Evolutionary conservation across 2,113 vertebrate species (phyloP), one percentile per base, ranked within the genome.

Genomic region (Chrysochloris asiatica): DNA sequence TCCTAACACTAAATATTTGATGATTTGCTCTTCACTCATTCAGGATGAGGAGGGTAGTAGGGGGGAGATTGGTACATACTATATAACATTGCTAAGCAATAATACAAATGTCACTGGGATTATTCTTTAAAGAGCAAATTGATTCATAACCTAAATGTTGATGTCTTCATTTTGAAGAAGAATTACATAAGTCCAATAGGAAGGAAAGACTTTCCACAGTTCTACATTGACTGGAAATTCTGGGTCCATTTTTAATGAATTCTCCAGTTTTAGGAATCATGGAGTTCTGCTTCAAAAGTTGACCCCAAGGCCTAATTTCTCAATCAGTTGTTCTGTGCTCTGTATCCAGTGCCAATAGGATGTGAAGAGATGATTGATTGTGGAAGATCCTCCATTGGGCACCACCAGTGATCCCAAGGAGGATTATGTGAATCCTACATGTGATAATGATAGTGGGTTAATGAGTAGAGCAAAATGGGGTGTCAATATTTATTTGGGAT

Each of bases 241-340:
- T 30, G 75, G 85, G 79, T 95, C 89, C 69, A 90, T 96, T 81
- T 65, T 81, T 91, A 96, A 89, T 95, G 90, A 88, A 94, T 94
- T 56, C 8, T 86, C 90, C 75, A 94, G 6, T 72, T 76, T 83
- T 24, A 67, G 72, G 75, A 97, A 88, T 75, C 83, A 71, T 14
- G 83, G 86, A 63, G 73, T 89, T 91, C 94, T 95, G 33, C 45
- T 0, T 95, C 93, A 91, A 38, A 95, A 77, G 36, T 73, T 84
- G 65, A 95, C 94, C 96, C 96, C 43, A 22, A 91, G 72, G 75
- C 93, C 90, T 91, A 90, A 85, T 96, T 93, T 94, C 67, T 71
- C 95, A 79, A 71, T 95, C 90, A 94, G 45, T 92, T 93, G 63
- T 72, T 89, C 95, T 89, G 92, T 96, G 61, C 78, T 91, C 86